Conservation (phyloP, 1,140 invertebrate genomes). For the Eueides isabella region DNA sequence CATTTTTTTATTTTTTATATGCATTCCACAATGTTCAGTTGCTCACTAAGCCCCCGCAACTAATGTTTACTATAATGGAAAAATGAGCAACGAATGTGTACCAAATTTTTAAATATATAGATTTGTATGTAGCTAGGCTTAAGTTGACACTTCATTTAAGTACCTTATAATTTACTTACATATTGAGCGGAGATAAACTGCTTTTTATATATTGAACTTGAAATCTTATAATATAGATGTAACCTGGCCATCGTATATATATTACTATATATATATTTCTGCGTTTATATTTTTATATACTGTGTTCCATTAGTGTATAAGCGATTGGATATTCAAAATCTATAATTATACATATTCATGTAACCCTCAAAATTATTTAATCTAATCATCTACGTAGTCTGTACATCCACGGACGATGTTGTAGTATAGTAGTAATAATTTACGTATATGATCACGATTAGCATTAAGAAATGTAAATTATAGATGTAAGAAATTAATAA, state of each 20-base stretch:
- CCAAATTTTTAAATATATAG: constrained; percentile 77
- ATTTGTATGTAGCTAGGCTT: constrained; percentile 72
- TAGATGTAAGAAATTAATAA: constrained; percentile 73
- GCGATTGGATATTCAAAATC: constrained; percentile 11
- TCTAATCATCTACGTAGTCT: constrained; percentile 44
- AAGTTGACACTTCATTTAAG: constrained; percentile 61
- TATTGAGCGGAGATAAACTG: constrained; percentile 19
- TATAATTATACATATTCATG: neutral
- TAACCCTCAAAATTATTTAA: constrained; percentile 25
- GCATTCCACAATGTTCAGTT: constrained; percentile 76
- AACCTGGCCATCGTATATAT: neutral
- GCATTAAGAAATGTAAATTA: constrained; percentile 75
- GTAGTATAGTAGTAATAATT: constrained; percentile 68
- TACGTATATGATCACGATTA: constrained; percentile 70
- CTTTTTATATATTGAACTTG: constrained; percentile 6
- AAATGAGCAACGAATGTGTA: constrained; percentile 80
- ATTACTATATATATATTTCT: constrained; percentile 17
- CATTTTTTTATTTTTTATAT: constrained; percentile 41
- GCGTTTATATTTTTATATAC: constrained; percentile 32
- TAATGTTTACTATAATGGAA: constrained; percentile 61
- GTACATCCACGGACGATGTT: constrained; percentile 48
- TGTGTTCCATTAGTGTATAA: constrained; percentile 28
- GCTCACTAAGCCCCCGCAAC: constrained; percentile 56
- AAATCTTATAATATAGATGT: neutral
- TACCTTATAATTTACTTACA: constrained; percentile 44